Percentiles rank a stretch among this genome's conserved stretches.
These are phyloP conservation scores for Cephus runcator DNA, from an alignment of 2,888 invertebrate species.

Conservation along the genomic window DNA sequence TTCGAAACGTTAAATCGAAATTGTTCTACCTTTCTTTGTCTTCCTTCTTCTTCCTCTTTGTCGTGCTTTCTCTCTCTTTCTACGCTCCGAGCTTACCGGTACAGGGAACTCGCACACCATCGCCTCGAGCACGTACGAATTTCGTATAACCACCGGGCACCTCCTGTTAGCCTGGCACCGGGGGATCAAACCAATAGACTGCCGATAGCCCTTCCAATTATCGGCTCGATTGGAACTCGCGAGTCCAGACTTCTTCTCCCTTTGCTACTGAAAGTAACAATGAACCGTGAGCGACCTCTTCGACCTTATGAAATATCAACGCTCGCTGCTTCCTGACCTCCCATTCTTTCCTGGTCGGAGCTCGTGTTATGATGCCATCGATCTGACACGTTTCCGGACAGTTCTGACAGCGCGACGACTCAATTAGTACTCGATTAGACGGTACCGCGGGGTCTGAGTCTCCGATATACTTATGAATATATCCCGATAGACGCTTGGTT, in stretches of 20 bases:
- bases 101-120: constrained; percentile 29
- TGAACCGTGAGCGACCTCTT: constrained; percentile 4
- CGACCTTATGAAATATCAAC: no score
- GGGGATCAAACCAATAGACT: constrained; percentile 64
- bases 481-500: no score
- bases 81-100: constrained; percentile 24
- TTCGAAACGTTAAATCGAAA: no score
- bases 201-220: constrained; percentile 62
- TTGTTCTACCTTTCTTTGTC: no score
- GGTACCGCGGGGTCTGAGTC: neutral
- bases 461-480: no score
- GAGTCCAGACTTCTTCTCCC: neutral
- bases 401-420: constrained; percentile 30
- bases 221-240: constrained; percentile 52
- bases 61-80: no score
- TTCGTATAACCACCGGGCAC: constrained; percentile 49
- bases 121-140: constrained; percentile 36
- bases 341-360: constrained; percentile 49
- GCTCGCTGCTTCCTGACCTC: constrained; percentile 24
- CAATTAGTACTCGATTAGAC: constrained; percentile 8
- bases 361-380: constrained; percentile 58
- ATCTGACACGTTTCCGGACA: constrained; percentile 47
- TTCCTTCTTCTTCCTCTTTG: no score
- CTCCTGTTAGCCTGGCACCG: constrained; percentile 58
- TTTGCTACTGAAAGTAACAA: neutral